Evolutionary conservation across 1,140 invertebrate species (phyloP), one percentile per base, ranked within the genome.

Genomic region (Paralvinella palmiformis): DNA sequence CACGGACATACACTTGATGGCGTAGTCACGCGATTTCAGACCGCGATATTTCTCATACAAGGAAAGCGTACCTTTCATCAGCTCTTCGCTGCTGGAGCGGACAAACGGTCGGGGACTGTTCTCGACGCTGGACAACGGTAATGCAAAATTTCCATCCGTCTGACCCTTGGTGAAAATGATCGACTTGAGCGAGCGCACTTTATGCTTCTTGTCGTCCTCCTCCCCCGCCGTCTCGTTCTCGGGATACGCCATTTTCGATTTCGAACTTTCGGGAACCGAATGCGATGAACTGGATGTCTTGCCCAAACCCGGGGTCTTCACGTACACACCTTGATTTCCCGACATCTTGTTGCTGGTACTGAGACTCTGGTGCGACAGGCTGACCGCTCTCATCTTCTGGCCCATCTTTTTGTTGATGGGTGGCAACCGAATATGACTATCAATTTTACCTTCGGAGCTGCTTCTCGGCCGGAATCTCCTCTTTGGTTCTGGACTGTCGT

Each of bases 1-100:
- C 17, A 75, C 68, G 15, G 71, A 67, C 63, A 78, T 59, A 29
- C 75, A 74, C 62, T 70, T 69, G 29, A 76, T 73, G 37, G 76
- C 76, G 31, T 75, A 71, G 29, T 77, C 74, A 7, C 73, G 62
- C 5, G 72, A 67, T 20, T 66, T 67, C 6, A 65, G 50, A 7
- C 75, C 75, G 27, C 69, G 65, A 58, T 76, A 68, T 56, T 71
- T 70, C 7, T 75, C 59, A 20, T 74, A 74, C 22, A 69, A 63
- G 13, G 69, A 65, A 15, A 77, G 56, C 10, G 72, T 68, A 3
- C n/a, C 24, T 0, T 27, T n/a, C 3, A 24, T 4, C 69, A 72
- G 15, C 71, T 72, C 24, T 2, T 24, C 24, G 58, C 35, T 33
- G 24, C 35, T 22, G 60, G 69, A 67, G 57, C 75, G 72, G 62